Percentiles rank a stretch among this genome's conserved stretches.
phyloP scores from a whole-genome alignment of 2,888 invertebrate species.

The Blastobasis adustella region DNA sequence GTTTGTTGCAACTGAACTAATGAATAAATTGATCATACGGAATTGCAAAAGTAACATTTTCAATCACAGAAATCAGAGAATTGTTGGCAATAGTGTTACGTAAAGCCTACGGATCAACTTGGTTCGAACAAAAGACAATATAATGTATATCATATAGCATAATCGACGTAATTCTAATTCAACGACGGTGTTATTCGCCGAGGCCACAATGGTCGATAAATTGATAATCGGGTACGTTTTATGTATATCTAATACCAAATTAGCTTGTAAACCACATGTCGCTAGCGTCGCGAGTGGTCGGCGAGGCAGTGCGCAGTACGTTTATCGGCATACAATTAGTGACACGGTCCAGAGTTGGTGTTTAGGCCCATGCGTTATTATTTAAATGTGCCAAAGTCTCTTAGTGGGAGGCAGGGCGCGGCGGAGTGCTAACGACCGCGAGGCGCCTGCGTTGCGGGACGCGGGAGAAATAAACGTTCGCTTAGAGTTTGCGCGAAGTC shows the following conservation, averaged over 20 bases:
- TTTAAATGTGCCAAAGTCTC: slow-evolving; percentile 26
- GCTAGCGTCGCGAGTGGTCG: neutral
- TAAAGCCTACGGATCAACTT: too few relatives aligned
- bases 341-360: neutral
- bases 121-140: too few relatives aligned
- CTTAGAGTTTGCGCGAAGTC: neutral
- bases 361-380: slow-evolving; percentile 12
- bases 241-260: neutral
- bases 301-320: neutral
- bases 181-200: too few relatives aligned
- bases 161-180: too few relatives aligned
- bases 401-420: slow-evolving; percentile 32
- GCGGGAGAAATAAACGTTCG: slow-evolving; percentile 22
- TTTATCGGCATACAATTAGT: neutral
- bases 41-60: too few relatives aligned
- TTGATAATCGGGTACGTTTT: slow-evolving; percentile 2
- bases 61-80: too few relatives aligned
- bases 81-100: too few relatives aligned
- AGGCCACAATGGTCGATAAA: too few relatives aligned
- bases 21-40: too few relatives aligned
- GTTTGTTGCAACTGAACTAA: too few relatives aligned
- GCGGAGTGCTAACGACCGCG: slow-evolving; percentile 41
- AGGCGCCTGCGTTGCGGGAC: slow-evolving; percentile 23
- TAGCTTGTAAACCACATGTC: slow-evolving; percentile 4
- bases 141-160: too few relatives aligned